Conservation (phyloP, 2,113 vertebrate genomes). For the Pitta sordida region DNA sequence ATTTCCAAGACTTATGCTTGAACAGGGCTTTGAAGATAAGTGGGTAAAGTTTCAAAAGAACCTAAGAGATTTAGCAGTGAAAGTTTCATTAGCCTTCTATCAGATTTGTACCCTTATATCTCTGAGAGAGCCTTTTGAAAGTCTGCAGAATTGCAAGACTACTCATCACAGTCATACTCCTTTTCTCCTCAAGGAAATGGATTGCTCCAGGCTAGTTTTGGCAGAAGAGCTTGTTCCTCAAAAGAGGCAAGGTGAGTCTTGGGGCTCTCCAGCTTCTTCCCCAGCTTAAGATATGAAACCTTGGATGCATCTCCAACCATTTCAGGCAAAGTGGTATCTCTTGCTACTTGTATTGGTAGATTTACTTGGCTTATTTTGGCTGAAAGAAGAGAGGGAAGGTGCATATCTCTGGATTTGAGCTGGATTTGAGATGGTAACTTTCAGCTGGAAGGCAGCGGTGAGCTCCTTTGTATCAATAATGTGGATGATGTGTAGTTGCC, state of each 20-base stretch:
- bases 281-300: not conserved
- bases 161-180: constrained; percentile 33
- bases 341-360: not conserved
- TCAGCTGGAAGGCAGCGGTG: not conserved
- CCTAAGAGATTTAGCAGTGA: constrained; percentile 55
- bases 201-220: constrained; percentile 30
- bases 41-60: constrained; percentile 59
- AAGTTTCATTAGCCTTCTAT: constrained; percentile 62
- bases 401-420: not conserved
- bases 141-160: constrained; percentile 36
- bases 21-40: constrained; percentile 62
- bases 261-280: not conserved
- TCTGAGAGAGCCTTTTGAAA: constrained; percentile 35
- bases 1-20: constrained; percentile 44
- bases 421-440: not conserved
- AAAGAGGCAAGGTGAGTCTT: constrained; percentile 25
- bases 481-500: not conserved
- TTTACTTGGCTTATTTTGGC: not conserved
- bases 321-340: not conserved
- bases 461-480: not conserved
- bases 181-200: constrained; percentile 20
- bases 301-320: not conserved
- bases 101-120: constrained; percentile 54
- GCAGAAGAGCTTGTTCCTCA: constrained; percentile 45
- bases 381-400: not conserved